A percentile compares a stretch with the other conserved stretches of the same genome.
These are phyloP conservation scores for Linnaemya vulpina DNA, from an alignment of 2,888 invertebrate species.

Conservation along the genomic window DNA sequence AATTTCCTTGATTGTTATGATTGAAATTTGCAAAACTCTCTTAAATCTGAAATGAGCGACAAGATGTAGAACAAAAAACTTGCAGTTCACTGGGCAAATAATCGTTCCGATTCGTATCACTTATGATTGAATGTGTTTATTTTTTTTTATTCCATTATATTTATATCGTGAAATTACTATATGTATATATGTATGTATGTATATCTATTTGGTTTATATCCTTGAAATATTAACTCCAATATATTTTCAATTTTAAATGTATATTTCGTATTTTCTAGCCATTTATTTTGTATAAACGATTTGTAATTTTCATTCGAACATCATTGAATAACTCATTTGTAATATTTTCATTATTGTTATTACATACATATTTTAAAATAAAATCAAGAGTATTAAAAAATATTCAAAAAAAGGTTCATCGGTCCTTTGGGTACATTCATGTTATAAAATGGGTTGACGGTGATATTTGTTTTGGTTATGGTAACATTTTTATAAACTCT, in stretches of 20 bases:
- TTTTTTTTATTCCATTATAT: not conserved
- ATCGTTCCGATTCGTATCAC: too few species aligned
- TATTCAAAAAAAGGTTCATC: not conserved
- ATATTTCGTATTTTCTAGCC: not conserved
- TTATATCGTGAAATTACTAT: not conserved
- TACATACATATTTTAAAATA: constrained; percentile 1
- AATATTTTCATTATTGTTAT: not conserved
- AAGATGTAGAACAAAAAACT: not conserved
- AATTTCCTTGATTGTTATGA: constrained; percentile 64
- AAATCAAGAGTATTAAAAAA: constrained; percentile 13
- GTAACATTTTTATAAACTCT: constrained; percentile 3
- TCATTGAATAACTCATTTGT: constrained; percentile 3
- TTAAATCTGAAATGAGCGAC: constrained; percentile 13
- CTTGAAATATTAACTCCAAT: constrained; percentile 5
- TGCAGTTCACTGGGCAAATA: not conserved
- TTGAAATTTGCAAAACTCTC: constrained; percentile 24
- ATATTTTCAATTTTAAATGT: constrained; percentile 12
- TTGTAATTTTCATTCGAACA: not conserved
- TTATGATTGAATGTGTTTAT: not conserved
- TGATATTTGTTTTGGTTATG: constrained; percentile 12
- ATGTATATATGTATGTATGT: not conserved
- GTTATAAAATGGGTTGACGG: constrained; percentile 67
- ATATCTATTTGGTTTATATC: not conserved
- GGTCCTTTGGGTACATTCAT: not conserved
- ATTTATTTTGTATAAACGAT: constrained; percentile 19